A percentile compares a stretch with the other conserved stretches of the same genome.
Conservation (phyloP, 2,797 vertebrate species). For the Geotrypetes seraphini region DNA sequence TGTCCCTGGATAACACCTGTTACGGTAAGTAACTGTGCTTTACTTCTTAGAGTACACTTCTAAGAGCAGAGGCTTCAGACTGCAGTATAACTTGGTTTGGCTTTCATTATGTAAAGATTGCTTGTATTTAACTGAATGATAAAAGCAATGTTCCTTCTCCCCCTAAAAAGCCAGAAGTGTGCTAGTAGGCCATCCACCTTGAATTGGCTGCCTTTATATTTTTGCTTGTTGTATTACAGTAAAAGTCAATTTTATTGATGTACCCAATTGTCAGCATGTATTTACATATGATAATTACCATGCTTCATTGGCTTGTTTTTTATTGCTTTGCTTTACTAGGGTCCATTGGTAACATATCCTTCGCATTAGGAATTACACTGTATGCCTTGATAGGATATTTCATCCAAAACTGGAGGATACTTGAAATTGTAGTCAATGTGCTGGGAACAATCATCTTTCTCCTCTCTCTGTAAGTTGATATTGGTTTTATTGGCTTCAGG, state of each 20-base stretch:
- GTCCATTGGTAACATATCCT: slow-evolving; percentile 56
- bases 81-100: too few relatives aligned
- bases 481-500: background rate
- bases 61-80: too few relatives aligned
- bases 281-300: too few relatives aligned
- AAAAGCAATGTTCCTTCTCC: too few relatives aligned
- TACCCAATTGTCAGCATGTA: background rate
- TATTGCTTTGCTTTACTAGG: slow-evolving; percentile 29
- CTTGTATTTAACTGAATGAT: too few relatives aligned
- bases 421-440: slow-evolving; percentile 59
- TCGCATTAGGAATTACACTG: slow-evolving; percentile 62
- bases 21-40: too few relatives aligned
- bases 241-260: background rate
- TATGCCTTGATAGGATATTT: slow-evolving; percentile 63
- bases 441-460: slow-evolving; percentile 54
- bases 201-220: background rate
- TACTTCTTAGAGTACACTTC: too few relatives aligned
- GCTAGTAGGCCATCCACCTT: too few relatives aligned
- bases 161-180: too few relatives aligned
- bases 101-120: too few relatives aligned
- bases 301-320: slow-evolving; percentile 7
- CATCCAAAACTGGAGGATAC: slow-evolving; percentile 58
- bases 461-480: slow-evolving; percentile 59
- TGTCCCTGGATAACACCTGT: too few relatives aligned
- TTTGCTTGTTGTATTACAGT: background rate